phyloP scores from a whole-genome alignment of 2,797 vertebrate species.

The Gymnocypris eckloni region DNA sequence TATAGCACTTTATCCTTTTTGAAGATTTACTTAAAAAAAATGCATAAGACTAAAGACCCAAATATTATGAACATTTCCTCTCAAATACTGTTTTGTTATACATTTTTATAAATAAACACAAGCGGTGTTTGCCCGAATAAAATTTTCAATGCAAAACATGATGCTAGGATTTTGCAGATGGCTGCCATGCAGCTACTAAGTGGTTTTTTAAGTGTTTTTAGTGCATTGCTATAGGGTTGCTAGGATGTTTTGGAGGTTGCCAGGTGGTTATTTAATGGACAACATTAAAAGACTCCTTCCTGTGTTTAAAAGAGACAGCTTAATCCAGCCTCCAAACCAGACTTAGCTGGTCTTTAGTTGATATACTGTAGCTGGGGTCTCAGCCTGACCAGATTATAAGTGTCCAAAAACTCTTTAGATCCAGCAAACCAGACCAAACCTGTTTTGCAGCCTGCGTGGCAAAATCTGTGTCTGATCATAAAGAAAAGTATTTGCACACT shows the following conservation, averaged over 20 bases:
- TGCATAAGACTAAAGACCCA: conserved; percentile 4
- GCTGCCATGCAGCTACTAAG: background rate
- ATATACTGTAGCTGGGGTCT: background rate
- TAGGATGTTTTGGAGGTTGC: background rate
- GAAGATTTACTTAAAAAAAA: conserved; percentile 12
- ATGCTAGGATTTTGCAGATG: background rate
- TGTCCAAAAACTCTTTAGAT: background rate
- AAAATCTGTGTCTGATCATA: background rate
- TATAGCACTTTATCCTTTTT: background rate
- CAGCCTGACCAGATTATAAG: background rate
- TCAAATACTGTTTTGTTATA: background rate
- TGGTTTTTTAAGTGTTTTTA: background rate
- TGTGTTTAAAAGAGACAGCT: background rate
- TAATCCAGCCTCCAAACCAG: background rate
- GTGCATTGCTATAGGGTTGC: background rate
- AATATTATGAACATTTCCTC: conserved; percentile 4
- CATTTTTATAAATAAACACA: background rate
- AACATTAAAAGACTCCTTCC: background rate
- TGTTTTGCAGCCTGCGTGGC: background rate
- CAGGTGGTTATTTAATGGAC: background rate
- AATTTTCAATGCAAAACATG: background rate
- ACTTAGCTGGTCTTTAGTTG: background rate
- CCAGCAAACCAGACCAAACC: background rate
- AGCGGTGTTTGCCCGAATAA: background rate
- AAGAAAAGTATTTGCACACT: background rate